These are phyloP conservation scores for Rhamphomyia laevipes DNA, from an alignment of 2,888 invertebrate genomes.

Conservation along the genomic window DNA sequence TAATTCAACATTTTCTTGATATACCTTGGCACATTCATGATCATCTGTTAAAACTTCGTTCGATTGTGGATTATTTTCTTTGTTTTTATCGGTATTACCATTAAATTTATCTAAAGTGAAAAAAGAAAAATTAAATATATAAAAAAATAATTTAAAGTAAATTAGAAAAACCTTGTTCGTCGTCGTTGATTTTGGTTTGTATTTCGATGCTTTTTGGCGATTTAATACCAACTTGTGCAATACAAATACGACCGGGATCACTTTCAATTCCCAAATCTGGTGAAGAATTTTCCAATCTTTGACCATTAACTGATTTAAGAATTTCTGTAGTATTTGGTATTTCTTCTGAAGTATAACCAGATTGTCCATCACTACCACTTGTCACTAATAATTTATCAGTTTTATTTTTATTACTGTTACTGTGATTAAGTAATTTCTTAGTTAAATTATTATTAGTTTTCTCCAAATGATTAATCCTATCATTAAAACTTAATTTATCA, in stretches of 20 bases:
- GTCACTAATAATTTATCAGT: conserved; percentile 2
- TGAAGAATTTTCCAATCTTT: conserved; percentile 45
- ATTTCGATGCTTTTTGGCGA: conserved; percentile 2
- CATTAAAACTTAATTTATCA: conserved; percentile 27
- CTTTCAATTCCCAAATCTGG: conserved; percentile 88
- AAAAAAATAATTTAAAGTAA: background rate
- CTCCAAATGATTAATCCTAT: conserved; percentile 13
- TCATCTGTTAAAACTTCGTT: background rate
- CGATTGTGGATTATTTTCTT: background rate
- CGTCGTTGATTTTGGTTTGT: conserved; percentile 2
- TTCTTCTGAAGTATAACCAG: conserved; percentile 41
- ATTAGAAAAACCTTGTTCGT: background rate
- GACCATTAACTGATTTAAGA: conserved; percentile 12
- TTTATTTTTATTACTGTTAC: conserved; percentile 6
- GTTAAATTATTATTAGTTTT: conserved; percentile 32
- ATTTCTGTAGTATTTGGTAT: conserved; percentile 17
- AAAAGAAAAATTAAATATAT: background rate
- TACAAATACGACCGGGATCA: conserved; percentile 56
- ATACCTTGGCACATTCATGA: conserved; percentile 40
- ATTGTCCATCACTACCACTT: conserved; percentile 28
- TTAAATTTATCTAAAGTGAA: background rate
- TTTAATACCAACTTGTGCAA: conserved; percentile 26
- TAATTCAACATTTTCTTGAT: conserved; percentile 57
- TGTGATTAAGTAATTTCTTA: conserved; percentile 27
- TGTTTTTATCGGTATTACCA: background rate